Conservation (phyloP, 2,113 vertebrate species). For the Proteles cristata region DNA sequence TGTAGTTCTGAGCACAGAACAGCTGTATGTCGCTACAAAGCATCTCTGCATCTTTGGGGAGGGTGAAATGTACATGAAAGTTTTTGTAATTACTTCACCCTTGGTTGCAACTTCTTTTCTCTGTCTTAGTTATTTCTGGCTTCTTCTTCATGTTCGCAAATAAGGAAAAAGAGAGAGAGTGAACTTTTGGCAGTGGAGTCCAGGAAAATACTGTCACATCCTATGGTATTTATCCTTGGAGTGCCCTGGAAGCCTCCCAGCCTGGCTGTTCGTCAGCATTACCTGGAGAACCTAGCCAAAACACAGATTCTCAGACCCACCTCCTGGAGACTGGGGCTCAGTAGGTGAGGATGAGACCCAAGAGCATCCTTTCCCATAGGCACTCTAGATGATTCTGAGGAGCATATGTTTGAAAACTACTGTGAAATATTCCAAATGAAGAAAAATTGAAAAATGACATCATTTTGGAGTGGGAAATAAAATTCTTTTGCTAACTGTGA, state of each 20-base stretch:
- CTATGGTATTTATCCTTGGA: neutral
- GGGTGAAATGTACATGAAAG: neutral
- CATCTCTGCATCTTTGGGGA: neutral
- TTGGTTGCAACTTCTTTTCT: neutral
- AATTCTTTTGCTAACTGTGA: neutral
- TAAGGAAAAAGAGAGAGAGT: neutral
- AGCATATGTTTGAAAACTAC: neutral
- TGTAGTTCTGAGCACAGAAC: neutral
- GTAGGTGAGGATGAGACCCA: neutral
- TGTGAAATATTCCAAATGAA: neutral
- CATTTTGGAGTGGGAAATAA: neutral
- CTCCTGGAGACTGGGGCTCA: neutral
- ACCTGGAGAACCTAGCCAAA: neutral
- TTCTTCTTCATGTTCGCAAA: neutral
- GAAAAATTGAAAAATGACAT: neutral
- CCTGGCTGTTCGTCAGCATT: neutral
- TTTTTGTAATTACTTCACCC: neutral
- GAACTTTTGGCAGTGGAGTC: neutral
- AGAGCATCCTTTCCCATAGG: neutral
- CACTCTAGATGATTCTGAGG: neutral
- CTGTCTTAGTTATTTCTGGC: neutral
- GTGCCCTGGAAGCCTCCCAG: neutral
- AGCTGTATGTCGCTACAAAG: neutral
- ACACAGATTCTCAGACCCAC: neutral
- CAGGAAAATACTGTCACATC: neutral